Percentiles rank a stretch among this genome's conserved stretches.
Evolutionary conservation across 37 sponge, comb jelly and placozoan genomes (phyloP).

Genomic region (Spongilla lacustris): DNA sequence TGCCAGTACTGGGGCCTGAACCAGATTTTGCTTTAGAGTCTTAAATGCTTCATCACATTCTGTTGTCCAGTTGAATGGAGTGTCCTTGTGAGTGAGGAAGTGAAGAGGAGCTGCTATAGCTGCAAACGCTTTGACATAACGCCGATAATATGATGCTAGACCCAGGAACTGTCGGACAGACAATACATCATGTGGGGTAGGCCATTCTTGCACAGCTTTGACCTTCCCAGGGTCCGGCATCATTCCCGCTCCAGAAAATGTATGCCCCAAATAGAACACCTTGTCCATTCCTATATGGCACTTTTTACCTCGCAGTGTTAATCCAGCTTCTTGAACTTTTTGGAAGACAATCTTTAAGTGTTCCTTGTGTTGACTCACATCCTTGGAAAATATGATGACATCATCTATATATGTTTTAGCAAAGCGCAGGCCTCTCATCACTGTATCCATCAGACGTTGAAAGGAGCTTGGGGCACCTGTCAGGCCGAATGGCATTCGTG

Average conservation of each 20-base stretch:
- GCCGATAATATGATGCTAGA: constrained; percentile 55
- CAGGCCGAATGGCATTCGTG: constrained; percentile 52
- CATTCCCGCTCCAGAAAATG: constrained; percentile 48
- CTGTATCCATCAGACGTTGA: constrained; percentile 58
- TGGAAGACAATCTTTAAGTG: constrained; percentile 67
- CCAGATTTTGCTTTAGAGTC: no score
- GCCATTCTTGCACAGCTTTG: constrained; percentile 44
- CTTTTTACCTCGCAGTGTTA: constrained; percentile 52
- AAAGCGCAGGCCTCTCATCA: constrained; percentile 50
- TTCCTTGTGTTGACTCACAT: background rate
- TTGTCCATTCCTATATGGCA: constrained; percentile 45
- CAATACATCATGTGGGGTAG: constrained; percentile 13
- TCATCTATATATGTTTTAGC: constrained; percentile 56
- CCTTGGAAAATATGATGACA: constrained; percentile 30
- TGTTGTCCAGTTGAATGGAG: no score
- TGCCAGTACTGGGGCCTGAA: no score
- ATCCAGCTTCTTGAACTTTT: constrained; percentile 49
- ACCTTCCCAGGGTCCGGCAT: constrained; percentile 57
- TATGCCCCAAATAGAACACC: constrained; percentile 51
- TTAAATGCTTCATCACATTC: no score
- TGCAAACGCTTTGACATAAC: no score
- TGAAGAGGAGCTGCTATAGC: no score
- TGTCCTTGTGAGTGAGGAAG: no score
- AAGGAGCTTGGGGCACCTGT: constrained; percentile 60
- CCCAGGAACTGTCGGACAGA: constrained; percentile 53